phyloP scores from a whole-genome alignment of 2,797 vertebrate species.

The Momotus momota region DNA sequence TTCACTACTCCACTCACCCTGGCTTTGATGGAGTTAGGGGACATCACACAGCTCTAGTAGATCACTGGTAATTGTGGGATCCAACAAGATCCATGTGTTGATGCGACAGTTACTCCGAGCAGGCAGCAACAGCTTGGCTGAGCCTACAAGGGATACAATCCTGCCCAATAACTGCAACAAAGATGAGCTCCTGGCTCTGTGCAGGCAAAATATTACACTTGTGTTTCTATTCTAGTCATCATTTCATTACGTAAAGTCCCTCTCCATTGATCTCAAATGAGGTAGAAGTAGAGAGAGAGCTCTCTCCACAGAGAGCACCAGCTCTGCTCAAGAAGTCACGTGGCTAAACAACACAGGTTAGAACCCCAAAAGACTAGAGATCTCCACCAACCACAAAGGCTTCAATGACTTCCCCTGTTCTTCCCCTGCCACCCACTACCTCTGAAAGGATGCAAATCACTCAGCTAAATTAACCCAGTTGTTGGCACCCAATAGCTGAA shows the following conservation, averaged over 20 bases:
- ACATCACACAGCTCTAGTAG: background rate
- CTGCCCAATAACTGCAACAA: background rate
- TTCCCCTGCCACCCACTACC: background rate
- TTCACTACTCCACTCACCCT: fast-evolving
- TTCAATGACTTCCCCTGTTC: background rate
- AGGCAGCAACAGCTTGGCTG: background rate
- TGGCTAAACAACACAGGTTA: background rate
- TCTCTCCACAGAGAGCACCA: fast-evolving
- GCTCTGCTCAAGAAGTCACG: background rate
- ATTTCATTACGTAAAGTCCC: background rate
- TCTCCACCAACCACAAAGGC: background rate
- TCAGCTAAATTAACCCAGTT: background rate
- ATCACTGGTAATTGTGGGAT: background rate
- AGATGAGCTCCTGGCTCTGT: background rate
- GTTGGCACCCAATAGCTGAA: background rate
- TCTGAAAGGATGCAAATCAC: conserved; percentile 5
- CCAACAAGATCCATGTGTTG: fast-evolving
- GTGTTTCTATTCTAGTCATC: background rate
- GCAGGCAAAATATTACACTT: background rate
- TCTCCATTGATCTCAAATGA: background rate
- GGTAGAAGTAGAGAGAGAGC: background rate
- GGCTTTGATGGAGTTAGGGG: background rate
- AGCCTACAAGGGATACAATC: background rate
- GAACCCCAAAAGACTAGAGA: background rate
- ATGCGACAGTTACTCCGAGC: background rate